Evolutionary conservation across 2,113 vertebrate genomes (phyloP).

Genomic region (Rhizomys pruinosus): DNA sequence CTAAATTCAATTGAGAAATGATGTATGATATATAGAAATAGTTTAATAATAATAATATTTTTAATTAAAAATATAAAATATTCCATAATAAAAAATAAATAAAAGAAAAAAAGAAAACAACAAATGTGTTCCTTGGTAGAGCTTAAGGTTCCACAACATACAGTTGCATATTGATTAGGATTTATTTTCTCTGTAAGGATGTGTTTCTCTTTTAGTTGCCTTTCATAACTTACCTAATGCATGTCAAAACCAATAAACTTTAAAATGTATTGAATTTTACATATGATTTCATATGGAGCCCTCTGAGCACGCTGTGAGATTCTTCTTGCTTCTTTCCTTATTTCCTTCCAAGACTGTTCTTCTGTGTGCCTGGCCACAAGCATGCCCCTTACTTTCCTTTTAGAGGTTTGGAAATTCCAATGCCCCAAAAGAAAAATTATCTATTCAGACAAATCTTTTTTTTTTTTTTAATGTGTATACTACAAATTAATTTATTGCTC

Average conservation of each 20-base stretch:
- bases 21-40: too few relatives aligned
- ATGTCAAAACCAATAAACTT: background rate
- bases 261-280: background rate
- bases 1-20: too few relatives aligned
- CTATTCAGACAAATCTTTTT: too few relatives aligned
- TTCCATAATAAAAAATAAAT: too few relatives aligned
- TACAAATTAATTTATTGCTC: too few relatives aligned
- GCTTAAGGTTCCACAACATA: conserved; percentile 71
- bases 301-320: rapidly evolving
- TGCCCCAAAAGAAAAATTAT: too few relatives aligned
- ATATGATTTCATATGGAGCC: background rate
- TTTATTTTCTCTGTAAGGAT: conserved; percentile 48
- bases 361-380: background rate
- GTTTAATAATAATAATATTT: too few relatives aligned
- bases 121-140: conserved; percentile 77
- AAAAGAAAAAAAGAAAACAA: too few relatives aligned
- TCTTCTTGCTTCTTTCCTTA: background rate
- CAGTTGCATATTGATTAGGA: conserved; percentile 56
- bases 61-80: too few relatives aligned
- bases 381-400: background rate
- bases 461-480: too few relatives aligned
- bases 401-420: background rate
- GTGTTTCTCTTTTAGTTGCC: conserved; percentile 34
- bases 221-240: background rate
- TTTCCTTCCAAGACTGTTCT: rapidly evolving